Conservation (phyloP, 2,113 vertebrate species). For the Girardinichthys multiradiatus region DNA sequence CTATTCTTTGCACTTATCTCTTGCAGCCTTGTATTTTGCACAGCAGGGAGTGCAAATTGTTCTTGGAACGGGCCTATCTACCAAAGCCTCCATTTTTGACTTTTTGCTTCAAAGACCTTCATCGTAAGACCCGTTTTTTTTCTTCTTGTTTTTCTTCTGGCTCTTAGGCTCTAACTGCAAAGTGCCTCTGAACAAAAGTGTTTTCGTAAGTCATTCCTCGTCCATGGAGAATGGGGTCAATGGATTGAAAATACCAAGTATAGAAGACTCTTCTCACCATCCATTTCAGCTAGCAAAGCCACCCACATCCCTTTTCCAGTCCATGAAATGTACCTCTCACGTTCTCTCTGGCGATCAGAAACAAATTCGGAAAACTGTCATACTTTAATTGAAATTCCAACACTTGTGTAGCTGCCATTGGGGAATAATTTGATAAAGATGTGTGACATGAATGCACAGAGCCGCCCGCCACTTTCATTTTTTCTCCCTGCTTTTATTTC, state of each 20-base stretch:
- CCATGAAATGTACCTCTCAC: slow-evolving; percentile 31
- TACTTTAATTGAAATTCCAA: slow-evolving; percentile 80
- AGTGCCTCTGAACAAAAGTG: slow-evolving; percentile 56
- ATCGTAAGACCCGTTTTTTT: slow-evolving; percentile 61
- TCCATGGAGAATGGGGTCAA: slow-evolving; percentile 28
- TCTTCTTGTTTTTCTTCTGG: slow-evolving; percentile 12
- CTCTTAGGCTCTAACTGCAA: slow-evolving; percentile 35
- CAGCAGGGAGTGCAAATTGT: slow-evolving; percentile 68
- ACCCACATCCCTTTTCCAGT: background rate
- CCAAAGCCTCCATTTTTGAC: slow-evolving; percentile 57
- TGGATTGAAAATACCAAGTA: slow-evolving; percentile 28
- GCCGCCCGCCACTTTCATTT: slow-evolving; percentile 59
- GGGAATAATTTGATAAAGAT: slow-evolving; percentile 74
- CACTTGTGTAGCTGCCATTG: slow-evolving; percentile 72
- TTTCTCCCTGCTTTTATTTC: slow-evolving; percentile 68
- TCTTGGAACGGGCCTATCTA: slow-evolving; percentile 60
- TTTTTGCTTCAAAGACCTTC: slow-evolving; percentile 52
- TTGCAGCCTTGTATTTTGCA: slow-evolving; percentile 62
- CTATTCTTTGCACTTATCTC: slow-evolving; percentile 64
- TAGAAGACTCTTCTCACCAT: slow-evolving; percentile 24
- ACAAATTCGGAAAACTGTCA: slow-evolving; percentile 76
- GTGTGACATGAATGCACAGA: slow-evolving; percentile 69
- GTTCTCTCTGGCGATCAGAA: slow-evolving; percentile 49
- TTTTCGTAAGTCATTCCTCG: slow-evolving; percentile 52
- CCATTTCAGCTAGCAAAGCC: slow-evolving; percentile 3